Conservation (phyloP, 2,888 invertebrate genomes). For the Danaus chrysippus region DNA sequence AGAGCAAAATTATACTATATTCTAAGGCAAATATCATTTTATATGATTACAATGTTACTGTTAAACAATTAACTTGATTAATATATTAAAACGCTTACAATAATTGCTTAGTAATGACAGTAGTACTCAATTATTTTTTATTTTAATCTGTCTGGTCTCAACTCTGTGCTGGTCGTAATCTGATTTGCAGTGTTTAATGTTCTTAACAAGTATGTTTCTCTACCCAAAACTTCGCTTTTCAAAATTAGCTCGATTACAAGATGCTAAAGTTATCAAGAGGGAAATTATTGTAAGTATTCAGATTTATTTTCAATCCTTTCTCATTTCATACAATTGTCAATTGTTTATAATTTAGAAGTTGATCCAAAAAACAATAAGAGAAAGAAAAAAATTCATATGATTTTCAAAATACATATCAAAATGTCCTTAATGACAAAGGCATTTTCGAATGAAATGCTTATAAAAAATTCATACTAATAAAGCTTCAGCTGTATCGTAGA, state of each 20-base stretch:
- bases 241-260: conserved; percentile 42
- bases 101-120: background rate
- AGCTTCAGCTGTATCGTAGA: conserved; percentile 15
- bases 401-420: too few species aligned
- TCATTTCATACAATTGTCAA: too few species aligned
- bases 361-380: too few species aligned
- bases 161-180: conserved; percentile 39
- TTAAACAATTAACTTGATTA: too few species aligned
- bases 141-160: conserved; percentile 13
- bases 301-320: background rate
- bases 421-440: background rate
- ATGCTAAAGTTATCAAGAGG: conserved; percentile 11
- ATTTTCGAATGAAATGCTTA: conserved; percentile 4
- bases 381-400: too few species aligned
- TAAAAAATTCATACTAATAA: conserved; percentile 23
- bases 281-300: background rate
- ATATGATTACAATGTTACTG: too few species aligned
- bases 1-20: too few species aligned
- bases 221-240: conserved; percentile 40
- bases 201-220: conserved; percentile 44
- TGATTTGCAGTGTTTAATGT: conserved; percentile 51
- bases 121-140: background rate
- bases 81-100: background rate
- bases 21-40: too few species aligned
- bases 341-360: too few species aligned